Evolutionary conservation across 2,888 invertebrate genomes (phyloP), one percentile per base, ranked within the genome.

Genomic region (Tricholauxania praeusta): DNA sequence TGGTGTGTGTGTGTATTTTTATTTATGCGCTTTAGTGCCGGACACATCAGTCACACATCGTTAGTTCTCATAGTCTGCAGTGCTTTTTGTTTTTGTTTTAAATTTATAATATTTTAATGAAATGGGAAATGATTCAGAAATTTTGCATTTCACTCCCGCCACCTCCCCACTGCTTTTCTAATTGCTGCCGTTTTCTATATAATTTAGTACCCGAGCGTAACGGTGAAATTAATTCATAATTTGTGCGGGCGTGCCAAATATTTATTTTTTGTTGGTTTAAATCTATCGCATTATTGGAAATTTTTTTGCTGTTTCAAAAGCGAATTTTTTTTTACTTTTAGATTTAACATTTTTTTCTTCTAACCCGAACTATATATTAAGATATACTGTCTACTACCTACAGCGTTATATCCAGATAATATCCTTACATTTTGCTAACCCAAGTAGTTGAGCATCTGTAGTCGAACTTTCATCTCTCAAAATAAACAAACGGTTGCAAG

Each of bases 221-320:
- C 67, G 67, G 47, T 14, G 48, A 55, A 60, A 69, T 60, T 69
- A 62, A 69, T 68, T 74, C 72, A 74, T 74, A 74, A 74, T 74
- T 72, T 72, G 72, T 68, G 74, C 53, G 68, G 66, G 65, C 72
- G 68, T 68, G 65, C 69, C 74, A 72, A 69, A 60, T 55, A 51
- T 65, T 74, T 59, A 59, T 39, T 68, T 74, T 59, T 64, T 39
- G 19, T 39, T 47, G 48, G 22, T 8, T 55, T 19, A 67, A 10
- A 6, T 67, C 53, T 66, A 53, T 66, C 39, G 52, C 14, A 52
- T 53, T 52, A 14, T 53, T 32, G 12, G 53, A 52, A 53, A 53
- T n/a, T 53, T 53, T 14, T 17, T 52, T 48, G n/a, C 32, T 39
- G 39, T 2, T 39, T 39, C 10, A 39, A 1, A 39, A 39, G 39